Evolutionary conservation across 2,888 invertebrate species (phyloP), one percentile per base, ranked within the genome.

Genomic region (Monopis laevigella): DNA sequence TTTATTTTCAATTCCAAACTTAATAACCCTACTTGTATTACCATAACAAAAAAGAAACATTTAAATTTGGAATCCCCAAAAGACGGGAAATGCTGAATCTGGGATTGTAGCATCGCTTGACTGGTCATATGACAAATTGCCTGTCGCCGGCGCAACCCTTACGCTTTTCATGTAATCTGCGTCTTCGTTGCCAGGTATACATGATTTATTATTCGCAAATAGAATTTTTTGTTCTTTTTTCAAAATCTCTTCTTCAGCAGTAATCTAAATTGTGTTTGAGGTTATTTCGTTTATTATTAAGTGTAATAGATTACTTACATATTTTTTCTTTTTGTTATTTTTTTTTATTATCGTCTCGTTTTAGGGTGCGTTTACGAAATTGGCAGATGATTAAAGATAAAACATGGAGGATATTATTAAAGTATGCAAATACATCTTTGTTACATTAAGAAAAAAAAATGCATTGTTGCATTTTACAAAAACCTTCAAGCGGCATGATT

Each of bases 91-190:
- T 32, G 32, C 32, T 32, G 32, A 32, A 32, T 32, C 32, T 32
- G 16, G 36, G 36, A 19, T 36, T 21, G 18, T 21, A 36, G 36
- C 43, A 53, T 49, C 64, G 69, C 64, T 54, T 68, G 71, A 69
- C 58, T 60, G 66, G 64, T 46, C 59, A 47, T 53, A 66, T 74
- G 74, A 78, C 77, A 78, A 78, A 78, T 78, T 72, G 70, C 69
- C 70, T 75, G 77, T 72, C 69, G 44, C 16, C 43, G 24, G 18
- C 17, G 36, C 54, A 64, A 61, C 64, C 68, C 65, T 65, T 59
- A 52, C 36, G 36, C 65, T 48, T 47, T 50, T 47, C 51, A 19
- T 35, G 51, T 55, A 58, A 60, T 58, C 59, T 36, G 12, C 2
- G 8, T 6, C 16, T 16, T 36, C 18, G 12, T 58, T 52, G 49